phyloP scores from a whole-genome alignment of 2,113 vertebrate species.

The Neodontobutis hainanensis region DNA sequence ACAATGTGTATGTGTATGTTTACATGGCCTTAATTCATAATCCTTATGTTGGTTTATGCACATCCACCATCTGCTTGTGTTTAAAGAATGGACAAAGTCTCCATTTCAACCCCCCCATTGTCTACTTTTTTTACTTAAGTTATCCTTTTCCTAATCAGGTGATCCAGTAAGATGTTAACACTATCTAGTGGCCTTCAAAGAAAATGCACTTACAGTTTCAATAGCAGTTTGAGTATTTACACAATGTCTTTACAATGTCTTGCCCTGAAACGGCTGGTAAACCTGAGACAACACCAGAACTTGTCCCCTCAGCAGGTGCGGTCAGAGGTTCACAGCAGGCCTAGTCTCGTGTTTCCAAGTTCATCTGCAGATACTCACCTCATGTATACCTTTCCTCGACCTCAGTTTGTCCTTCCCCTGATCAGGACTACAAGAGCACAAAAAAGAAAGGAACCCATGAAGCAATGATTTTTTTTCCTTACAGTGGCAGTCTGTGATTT shows the following conservation, averaged over 20 bases:
- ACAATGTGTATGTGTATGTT: conserved; percentile 44
- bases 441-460: neutral
- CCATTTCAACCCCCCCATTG: neutral
- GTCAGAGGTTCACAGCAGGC: neutral
- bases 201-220: too few species aligned
- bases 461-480: conserved; percentile 15
- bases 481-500: neutral
- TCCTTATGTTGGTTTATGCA: neutral
- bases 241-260: too few species aligned
- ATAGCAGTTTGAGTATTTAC: too few species aligned
- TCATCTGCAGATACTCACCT: conserved; percentile 6
- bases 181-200: neutral
- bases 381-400: neutral
- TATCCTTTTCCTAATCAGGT: too few species aligned
- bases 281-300: neutral
- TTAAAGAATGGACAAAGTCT: neutral
- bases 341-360: conserved; percentile 1
- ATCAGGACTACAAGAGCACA: neutral
- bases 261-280: neutral
- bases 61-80: conserved; percentile 25
- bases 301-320: neutral
- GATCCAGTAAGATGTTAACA: neutral
- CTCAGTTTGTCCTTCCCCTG: neutral
- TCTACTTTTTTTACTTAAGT: too few species aligned
- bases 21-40: conserved; percentile 23